Conservation (phyloP, 1,140 invertebrate species). For the Aphelenchoides avenae region DNA sequence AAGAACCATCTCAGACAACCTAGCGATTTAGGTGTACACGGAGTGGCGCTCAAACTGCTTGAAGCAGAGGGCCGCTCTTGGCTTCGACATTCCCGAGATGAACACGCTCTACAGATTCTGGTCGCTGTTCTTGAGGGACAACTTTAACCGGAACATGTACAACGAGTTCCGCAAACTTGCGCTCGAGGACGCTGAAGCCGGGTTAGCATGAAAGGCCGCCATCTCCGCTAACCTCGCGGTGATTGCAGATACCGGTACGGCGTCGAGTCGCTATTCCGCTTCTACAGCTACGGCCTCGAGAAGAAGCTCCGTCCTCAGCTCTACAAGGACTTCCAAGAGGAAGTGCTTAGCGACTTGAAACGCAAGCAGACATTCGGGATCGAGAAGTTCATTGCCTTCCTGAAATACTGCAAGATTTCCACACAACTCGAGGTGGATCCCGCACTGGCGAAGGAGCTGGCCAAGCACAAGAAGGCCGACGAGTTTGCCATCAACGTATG, state of each 20-base stretch:
- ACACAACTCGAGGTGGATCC: conserved; percentile 73
- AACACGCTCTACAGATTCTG: conserved; percentile 96
- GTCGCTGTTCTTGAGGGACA: conserved; percentile 97
- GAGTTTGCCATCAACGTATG: conserved; percentile 70
- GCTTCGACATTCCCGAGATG: conserved; percentile 90
- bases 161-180: conserved; percentile 85
- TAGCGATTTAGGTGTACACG: conserved; percentile 47
- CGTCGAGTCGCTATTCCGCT: conserved; percentile 94
- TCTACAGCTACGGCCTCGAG: conserved; percentile 95
- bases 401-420: conserved; percentile 74
- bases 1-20: not conserved
- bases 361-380: conserved; percentile 90
- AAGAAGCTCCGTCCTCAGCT: conserved; percentile 84
- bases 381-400: conserved; percentile 98
- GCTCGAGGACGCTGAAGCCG: conserved; percentile 81
- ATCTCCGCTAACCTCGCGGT: no score
- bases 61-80: conserved; percentile 74
- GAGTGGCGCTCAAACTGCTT: conserved; percentile 46
- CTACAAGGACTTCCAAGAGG: conserved; percentile 89
- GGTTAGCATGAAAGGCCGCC: conserved; percentile 68
- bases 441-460: conserved; percentile 73
- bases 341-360: conserved; percentile 85
- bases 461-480: conserved; percentile 86
- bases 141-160: conserved; percentile 98
- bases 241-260: conserved; percentile 66